phyloP scores from a whole-genome alignment of 2,888 invertebrate genomes.

The Bombyx huttoni region DNA sequence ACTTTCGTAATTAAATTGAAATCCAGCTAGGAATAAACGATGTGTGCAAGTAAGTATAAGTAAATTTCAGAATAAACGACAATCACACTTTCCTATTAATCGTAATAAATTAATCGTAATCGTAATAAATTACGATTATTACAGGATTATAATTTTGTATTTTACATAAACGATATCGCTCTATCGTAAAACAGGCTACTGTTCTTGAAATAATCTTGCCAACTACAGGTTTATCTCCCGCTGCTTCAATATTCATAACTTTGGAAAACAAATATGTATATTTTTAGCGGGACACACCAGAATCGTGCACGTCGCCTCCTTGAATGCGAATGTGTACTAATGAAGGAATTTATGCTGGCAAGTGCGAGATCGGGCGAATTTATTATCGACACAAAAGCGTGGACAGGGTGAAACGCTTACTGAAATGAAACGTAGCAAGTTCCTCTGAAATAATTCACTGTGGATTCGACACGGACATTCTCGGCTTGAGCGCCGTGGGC shows the following conservation, averaged over 20 bases:
- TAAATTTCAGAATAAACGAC: neutral
- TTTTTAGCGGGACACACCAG: neutral
- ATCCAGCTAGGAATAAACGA: too few relatives aligned
- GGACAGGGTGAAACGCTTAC: conserved; percentile 40
- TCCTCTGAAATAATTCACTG: conserved; percentile 58
- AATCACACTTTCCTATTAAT: neutral
- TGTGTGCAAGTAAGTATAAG: too few relatives aligned
- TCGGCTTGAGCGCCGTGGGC: conserved; percentile 37
- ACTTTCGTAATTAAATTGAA: too few relatives aligned
- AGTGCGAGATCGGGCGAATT: conserved; percentile 33
- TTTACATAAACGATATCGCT: neutral
- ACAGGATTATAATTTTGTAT: neutral
- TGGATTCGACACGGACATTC: conserved; percentile 52
- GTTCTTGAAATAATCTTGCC: neutral
- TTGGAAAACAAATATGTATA: neutral
- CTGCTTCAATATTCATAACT: neutral
- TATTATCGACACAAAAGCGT: conserved; percentile 46
- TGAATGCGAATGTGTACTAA: conserved; percentile 37
- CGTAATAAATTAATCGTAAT: too few relatives aligned
- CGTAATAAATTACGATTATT: too few relatives aligned
- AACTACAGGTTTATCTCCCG: neutral
- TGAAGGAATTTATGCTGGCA: conserved; percentile 50
- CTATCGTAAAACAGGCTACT: neutral
- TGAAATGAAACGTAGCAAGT: conserved; percentile 50
- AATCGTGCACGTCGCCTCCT: conserved; percentile 22